Base-by-base conservation (phyloP, 2,797 vertebrate species). In the Gallirallus australis region DNA sequence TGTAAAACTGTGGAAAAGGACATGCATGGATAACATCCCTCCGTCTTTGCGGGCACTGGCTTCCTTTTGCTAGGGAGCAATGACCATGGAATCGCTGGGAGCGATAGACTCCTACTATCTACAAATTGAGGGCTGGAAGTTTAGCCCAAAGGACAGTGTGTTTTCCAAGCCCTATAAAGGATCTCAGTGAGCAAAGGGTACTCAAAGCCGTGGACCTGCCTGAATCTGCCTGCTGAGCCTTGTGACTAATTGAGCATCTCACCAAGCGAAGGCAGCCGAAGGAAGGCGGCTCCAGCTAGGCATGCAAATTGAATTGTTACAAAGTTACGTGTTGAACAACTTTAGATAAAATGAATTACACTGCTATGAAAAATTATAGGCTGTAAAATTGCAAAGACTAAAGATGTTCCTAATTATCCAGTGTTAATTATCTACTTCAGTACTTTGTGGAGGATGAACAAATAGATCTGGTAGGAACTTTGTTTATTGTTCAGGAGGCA, bases 301-400 rank as follows among this genome's bases (percentile, higher is more conserved):
- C 79, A 81, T 30, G 73, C 30, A 92, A 92, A 96, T 94, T 93
- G 64, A 86, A 94, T 56, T 72, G 63, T 59, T 90, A 86, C 17
- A 86, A 94, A 94, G 90, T 81, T 80, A 84, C 6, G 12, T 82
- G 70, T 77, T 86, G 63, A 90, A 86, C 80, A 96, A 89, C 70
- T 94, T 94, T 13, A 90, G 77, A 93, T 79, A 95, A 91, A 94
- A 94, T 59, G 4, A 89, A 94, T 82, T 63, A 48, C 24, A 66
- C 42, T 82, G 61, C 57, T 89, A 73, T 39, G 65, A 96, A 94
- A 92, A 94, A 91, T 81, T 78, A 89, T 40, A 83, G 61, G 21
- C 37, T 83, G 40, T 61, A 86, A 25, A 92, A 81, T 82, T 82
- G 93, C 48, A 87, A 19, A 89, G 61, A 85, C 54, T 66, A 64